Conservation (phyloP, 2,113 vertebrate genomes). For the Pterophyllum scalare region DNA sequence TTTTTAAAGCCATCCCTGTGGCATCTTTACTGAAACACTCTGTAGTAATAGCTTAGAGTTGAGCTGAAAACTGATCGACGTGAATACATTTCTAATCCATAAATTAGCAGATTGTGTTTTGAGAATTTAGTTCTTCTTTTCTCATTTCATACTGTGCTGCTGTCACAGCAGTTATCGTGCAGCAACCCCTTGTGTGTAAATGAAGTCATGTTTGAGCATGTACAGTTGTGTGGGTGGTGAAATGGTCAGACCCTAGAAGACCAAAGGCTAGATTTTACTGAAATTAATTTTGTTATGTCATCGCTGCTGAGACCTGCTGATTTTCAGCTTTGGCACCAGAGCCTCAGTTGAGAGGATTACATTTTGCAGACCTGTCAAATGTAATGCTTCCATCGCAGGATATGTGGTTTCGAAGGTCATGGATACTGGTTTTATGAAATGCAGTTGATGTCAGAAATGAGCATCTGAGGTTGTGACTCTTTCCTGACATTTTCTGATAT, state of each 20-base stretch:
- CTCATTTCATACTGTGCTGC: not conserved
- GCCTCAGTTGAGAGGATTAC: slow-evolving; percentile 48
- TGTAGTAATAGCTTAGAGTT: not conserved
- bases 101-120: not conserved
- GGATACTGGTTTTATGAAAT: not conserved
- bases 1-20: not conserved
- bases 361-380: slow-evolving; percentile 39
- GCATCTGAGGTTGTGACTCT: not conserved
- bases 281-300: slow-evolving; percentile 67
- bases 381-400: not conserved
- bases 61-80: not conserved
- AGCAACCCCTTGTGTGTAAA: not conserved
- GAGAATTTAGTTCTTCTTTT: not conserved
- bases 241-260: slow-evolving; percentile 7
- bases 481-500: not conserved
- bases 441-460: slow-evolving; percentile 1
- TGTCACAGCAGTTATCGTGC: not conserved
- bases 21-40: not conserved
- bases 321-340: slow-evolving; percentile 8
- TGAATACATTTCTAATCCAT: not conserved
- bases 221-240: slow-evolving; percentile 17
- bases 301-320: slow-evolving; percentile 42
- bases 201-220: not conserved
- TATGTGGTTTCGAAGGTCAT: not conserved
- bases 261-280: slow-evolving; percentile 50